phyloP scores from a whole-genome alignment of 2,888 invertebrate species.

The Anthophora plumipes region DNA sequence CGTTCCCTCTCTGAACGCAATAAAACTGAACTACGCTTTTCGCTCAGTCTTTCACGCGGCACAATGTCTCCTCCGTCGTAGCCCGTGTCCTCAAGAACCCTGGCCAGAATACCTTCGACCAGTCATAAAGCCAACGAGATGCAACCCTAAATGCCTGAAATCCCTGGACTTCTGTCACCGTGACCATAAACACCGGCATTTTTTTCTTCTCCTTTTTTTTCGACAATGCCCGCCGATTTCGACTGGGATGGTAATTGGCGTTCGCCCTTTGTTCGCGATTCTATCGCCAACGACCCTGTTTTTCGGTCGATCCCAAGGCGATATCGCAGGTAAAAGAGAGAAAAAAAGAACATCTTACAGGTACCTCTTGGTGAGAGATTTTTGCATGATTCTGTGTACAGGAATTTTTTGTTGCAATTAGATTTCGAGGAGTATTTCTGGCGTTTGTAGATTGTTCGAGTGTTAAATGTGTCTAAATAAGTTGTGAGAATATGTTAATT shows the following conservation, averaged over 20 bases:
- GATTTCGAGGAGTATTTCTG: too few species aligned
- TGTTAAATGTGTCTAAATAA: too few species aligned
- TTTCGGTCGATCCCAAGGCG: not conserved
- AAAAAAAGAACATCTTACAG: too few species aligned
- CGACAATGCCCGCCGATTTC: constrained; percentile 10
- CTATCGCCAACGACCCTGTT: not conserved
- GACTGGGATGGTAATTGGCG: constrained; percentile 26
- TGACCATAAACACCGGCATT: constrained; percentile 47
- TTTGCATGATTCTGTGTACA: too few species aligned
- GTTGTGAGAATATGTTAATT: too few species aligned
- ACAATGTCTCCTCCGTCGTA: constrained; percentile 37
- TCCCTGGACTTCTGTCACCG: constrained; percentile 43
- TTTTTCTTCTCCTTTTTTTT: constrained; percentile 8
- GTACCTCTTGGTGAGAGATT: too few species aligned
- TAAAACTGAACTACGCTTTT: constrained; percentile 80
- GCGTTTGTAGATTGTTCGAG: too few species aligned
- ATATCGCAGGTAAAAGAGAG: not conserved
- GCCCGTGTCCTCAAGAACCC: constrained; percentile 5
- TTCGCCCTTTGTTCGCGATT: constrained; percentile 4
- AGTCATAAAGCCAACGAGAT: constrained; percentile 67
- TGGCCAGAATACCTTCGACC: constrained; percentile 27
- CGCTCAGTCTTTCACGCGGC: constrained; percentile 47
- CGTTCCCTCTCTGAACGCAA: constrained; percentile 65
- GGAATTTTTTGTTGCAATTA: too few species aligned
- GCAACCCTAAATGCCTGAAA: constrained; percentile 54